Base-by-base conservation (phyloP, 2,113 vertebrate genomes). In the Hylia prasina region DNA sequence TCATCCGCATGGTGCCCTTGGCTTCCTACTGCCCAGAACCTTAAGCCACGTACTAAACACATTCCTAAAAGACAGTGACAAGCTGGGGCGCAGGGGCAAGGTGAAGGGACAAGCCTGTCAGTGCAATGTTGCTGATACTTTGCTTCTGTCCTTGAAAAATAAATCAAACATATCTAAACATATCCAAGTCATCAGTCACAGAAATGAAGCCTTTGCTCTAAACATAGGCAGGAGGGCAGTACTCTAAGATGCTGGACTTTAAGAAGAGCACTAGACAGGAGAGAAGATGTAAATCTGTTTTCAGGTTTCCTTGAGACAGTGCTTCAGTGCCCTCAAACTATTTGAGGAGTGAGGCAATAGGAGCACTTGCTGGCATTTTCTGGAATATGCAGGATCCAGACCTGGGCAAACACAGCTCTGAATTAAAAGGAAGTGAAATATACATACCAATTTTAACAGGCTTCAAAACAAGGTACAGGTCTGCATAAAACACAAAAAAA, bases 151-250 rank as follows among this genome's bases (percentile, higher is more conserved):
- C 37, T 70, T 70, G 50, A 42, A 93, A 87, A 8, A n/a, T 51
- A 82, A 90, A 15, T 15, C 2, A 45, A 72, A 70, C 1, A 0
- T n/a, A 48, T 6, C 31, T 1, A 45, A 72, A 70, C 1, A 0
- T n/a, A 48, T 6, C 31, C 27, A 57, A 73, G 42, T 25, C 13
- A 9, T 37, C 22, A 11, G 10, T 54, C n/a, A 11, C n/a, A 37
- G 25, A 51, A 42, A 47, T 31, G 5, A 56, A 69, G 47, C 23
- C 15, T 66, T 70, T 40, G 22, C 61, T 75, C 10, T 81, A 21
- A 58, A 50, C 16, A 16, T 8, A 77, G 57, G 9, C 50, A 58
- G 37, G 19, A 60, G 53, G 42, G 40, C 20, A 9, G 11, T 21
- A 37, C 28, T 23, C 18, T 4, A 7, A 15, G 5, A 48, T 16